phyloP scores from a whole-genome alignment of 2,797 vertebrate species.

The Tinamus major region DNA sequence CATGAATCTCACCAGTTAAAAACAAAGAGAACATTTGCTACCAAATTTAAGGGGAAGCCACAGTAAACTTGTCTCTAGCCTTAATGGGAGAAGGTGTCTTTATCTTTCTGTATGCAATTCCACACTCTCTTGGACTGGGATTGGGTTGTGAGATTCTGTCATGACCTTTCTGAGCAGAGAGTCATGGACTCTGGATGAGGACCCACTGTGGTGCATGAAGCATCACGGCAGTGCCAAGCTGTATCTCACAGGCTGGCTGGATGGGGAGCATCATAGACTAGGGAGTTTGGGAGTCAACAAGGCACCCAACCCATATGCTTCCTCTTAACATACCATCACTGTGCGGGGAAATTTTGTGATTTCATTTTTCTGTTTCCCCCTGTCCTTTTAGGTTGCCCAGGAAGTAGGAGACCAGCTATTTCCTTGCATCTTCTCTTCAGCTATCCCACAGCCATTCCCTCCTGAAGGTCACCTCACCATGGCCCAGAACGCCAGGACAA shows the following conservation, averaged over 20 bases:
- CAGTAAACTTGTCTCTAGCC: not conserved
- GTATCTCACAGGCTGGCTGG: not conserved
- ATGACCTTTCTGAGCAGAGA: not conserved
- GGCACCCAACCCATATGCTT: not conserved
- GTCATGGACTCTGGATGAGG: not conserved
- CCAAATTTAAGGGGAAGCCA: not conserved
- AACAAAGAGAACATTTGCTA: not conserved
- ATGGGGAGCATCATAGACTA: not conserved
- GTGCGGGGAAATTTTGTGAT: not conserved
- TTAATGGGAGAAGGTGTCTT: not conserved
- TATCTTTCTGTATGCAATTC: not conserved
- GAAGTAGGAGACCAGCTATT: slow-evolving; percentile 4
- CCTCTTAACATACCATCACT: rapidly evolving
- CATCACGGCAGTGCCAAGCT: rapidly evolving
- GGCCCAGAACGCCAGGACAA: not conserved
- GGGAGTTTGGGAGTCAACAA: not conserved
- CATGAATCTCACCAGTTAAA: not conserved
- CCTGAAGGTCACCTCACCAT: not conserved
- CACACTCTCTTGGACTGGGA: not conserved
- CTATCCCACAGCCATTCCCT: not conserved
- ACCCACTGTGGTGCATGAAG: not conserved
- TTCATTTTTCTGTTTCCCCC: slow-evolving; percentile 29
- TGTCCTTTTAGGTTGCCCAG: not conserved
- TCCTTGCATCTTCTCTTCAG: slow-evolving; percentile 36
- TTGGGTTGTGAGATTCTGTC: not conserved